Evolutionary conservation across 2,888 invertebrate species (phyloP).

Genomic region (Azorinus chamasolen): DNA sequence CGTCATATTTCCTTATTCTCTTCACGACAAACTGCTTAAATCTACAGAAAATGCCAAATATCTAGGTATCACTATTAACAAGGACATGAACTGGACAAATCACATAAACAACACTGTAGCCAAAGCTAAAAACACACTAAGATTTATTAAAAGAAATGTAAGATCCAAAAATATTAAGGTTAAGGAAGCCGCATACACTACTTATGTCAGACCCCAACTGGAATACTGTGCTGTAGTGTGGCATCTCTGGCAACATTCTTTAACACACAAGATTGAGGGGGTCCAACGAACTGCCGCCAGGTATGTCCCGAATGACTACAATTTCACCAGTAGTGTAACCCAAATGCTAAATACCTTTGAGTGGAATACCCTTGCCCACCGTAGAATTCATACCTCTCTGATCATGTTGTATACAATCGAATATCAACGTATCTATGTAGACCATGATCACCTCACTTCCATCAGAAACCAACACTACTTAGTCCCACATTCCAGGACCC

Average conservation of each 20-base stretch:
- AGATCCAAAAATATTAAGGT: constrained; percentile 15
- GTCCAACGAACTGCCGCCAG: too few relatives aligned
- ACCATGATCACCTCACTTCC: too few relatives aligned
- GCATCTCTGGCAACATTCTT: constrained; percentile 17
- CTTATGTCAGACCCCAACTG: constrained; percentile 19
- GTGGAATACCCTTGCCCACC: too few relatives aligned
- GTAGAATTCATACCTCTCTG: too few relatives aligned
- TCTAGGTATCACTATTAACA: too few relatives aligned
- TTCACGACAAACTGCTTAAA: constrained; percentile 15
- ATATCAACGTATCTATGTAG: background rate
- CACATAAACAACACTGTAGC: too few relatives aligned
- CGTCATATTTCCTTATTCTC: constrained; percentile 10
- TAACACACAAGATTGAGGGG: constrained; percentile 6
- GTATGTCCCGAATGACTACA: too few relatives aligned
- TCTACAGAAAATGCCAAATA: constrained; percentile 15
- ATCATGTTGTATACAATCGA: constrained; percentile 14
- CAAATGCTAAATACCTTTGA: constrained; percentile 6
- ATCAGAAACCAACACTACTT: constrained; percentile 12
- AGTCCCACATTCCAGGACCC: constrained; percentile 21
- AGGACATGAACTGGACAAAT: too few relatives aligned
- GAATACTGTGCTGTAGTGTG: constrained; percentile 15
- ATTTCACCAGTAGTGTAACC: constrained; percentile 22
- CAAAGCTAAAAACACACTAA: too few relatives aligned
- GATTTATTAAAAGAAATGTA: too few relatives aligned
- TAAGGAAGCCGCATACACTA: constrained; percentile 11